phyloP scores from a whole-genome alignment of 2,797 vertebrate species.

The Sebastes diploproa region DNA sequence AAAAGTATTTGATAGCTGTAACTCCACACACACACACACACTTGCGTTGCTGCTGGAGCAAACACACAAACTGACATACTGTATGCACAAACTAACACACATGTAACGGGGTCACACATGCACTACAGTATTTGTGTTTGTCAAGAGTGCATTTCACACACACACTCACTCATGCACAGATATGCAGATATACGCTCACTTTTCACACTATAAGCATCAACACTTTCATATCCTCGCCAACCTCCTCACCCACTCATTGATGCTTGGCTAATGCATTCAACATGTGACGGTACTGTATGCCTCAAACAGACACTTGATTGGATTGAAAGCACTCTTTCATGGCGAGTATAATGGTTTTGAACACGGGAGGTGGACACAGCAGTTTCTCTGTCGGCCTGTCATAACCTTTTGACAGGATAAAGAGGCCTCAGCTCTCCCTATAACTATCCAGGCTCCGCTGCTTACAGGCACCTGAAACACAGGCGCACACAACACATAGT shows the following conservation, averaged over 20 bases:
- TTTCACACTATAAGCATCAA: conserved; percentile 29
- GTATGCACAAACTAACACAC: conserved; percentile 40
- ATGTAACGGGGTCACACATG: conserved; percentile 32
- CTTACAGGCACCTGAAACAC: conserved; percentile 45
- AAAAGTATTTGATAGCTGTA: conserved; percentile 85
- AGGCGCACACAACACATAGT: conserved; percentile 39
- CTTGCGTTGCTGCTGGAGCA: not conserved
- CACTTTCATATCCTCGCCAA: conserved; percentile 28
- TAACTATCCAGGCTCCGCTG: conserved; percentile 39
- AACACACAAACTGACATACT: not conserved
- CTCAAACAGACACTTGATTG: conserved; percentile 57
- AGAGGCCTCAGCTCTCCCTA: conserved; percentile 37
- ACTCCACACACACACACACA: conserved; percentile 60
- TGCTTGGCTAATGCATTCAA: conserved; percentile 64
- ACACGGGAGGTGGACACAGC: conserved; percentile 49
- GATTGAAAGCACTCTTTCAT: conserved; percentile 58
- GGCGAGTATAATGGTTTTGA: conserved; percentile 36
- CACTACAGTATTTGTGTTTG: not conserved
- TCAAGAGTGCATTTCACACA: not conserved
- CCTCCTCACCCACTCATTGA: conserved; percentile 47
- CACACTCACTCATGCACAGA: conserved; percentile 6
- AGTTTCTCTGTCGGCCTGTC: conserved; percentile 52
- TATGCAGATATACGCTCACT: conserved; percentile 28
- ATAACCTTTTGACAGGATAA: conserved; percentile 59
- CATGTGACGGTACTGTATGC: conserved; percentile 40